These are phyloP conservation scores for Galerucella nymphaeae DNA, from an alignment of 2,888 invertebrate species.

Conservation along the genomic window DNA sequence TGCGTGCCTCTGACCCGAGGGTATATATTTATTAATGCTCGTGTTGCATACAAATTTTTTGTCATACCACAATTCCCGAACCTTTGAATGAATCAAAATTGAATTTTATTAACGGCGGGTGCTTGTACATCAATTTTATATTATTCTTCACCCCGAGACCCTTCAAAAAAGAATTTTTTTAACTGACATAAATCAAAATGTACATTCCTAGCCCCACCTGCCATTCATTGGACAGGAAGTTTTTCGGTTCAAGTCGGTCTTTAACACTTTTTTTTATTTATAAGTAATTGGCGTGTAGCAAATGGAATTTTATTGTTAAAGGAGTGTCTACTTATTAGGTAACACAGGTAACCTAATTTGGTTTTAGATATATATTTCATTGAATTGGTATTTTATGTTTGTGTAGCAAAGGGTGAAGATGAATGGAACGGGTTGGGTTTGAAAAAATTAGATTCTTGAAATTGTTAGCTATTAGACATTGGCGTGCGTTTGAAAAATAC, in stretches of 20 bases:
- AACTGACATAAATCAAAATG: conserved; percentile 11
- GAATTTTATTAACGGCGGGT: neutral
- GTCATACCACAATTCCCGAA: neutral
- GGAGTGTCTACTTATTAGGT: conserved; percentile 38
- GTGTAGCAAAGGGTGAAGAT: conserved; percentile 20
- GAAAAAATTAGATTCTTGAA: conserved; percentile 7
- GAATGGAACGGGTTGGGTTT: conserved; percentile 18
- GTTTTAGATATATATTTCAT: conserved; percentile 20
- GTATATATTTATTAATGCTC: no score
- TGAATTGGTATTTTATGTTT: conserved; percentile 23
- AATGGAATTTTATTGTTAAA: conserved; percentile 38
- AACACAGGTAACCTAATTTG: conserved; percentile 35
- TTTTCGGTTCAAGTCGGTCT: conserved; percentile 25
- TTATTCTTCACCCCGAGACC: neutral
- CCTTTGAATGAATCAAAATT: neutral
- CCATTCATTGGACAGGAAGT: conserved; percentile 36
- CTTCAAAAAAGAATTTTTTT: neutral
- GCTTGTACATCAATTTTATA: neutral
- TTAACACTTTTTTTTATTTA: conserved; percentile 24
- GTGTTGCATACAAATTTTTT: no score
- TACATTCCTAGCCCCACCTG: conserved; percentile 32
- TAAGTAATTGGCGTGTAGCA: conserved; percentile 31
- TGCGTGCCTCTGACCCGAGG: no score
- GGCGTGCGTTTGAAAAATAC: neutral
- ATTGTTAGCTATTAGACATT: neutral